Base-by-base conservation (phyloP, 2,888 invertebrate species). In the Lacanobia wlatinum region DNA sequence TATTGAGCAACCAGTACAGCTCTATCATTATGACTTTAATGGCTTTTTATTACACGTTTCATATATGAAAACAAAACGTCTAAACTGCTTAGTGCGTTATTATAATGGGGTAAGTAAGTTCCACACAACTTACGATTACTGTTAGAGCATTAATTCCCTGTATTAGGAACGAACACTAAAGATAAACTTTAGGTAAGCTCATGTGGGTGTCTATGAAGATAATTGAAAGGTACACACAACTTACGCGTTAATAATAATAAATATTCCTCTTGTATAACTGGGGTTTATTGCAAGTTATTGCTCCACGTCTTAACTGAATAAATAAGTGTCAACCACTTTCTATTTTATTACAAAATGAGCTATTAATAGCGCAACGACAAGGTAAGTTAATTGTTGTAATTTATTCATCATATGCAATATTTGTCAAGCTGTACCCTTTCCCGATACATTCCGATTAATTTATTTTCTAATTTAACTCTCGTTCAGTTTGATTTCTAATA, bases 21-120 rank as follows among this genome's bases (percentile, higher is more conserved):
- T 34, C 34, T 34, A 34, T 34, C 34, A 34, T 43, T 28, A 14
- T n/a, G 6, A 59, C 21, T 53, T n/a, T 18, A n/a, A 23, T n/a
- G 7, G 2, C 12, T 34, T 16, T 9, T 34, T 59, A 76, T 43
- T 38, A 23, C 5, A n/a, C n/a, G n/a, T n/a, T n/a, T n/a, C n/a
- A n/a, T n/a, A n/a, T n/a, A n/a, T n/a, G n/a, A n/a, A n/a, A 52
- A 28, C 28, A 66, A 38, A n/a, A 10, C 34, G 52, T 52, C 12
- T 23, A 12, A n/a, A 46, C 48, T n/a, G 40, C 10, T 18, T 38
- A n/a, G 23, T 73, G 73, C 23, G 14, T 65, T 48, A 16, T 16
- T 12, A 48, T 71, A 71, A 46, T 56, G 55, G 46, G 23, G n/a
- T 73, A 46, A 38, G 52, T 53, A 46, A 63, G 43, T 38, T 63